A percentile compares a stretch with the other conserved stretches of the same genome.
phyloP scores from a whole-genome alignment of 2,113 vertebrate species.

The Mirza zaza region DNA sequence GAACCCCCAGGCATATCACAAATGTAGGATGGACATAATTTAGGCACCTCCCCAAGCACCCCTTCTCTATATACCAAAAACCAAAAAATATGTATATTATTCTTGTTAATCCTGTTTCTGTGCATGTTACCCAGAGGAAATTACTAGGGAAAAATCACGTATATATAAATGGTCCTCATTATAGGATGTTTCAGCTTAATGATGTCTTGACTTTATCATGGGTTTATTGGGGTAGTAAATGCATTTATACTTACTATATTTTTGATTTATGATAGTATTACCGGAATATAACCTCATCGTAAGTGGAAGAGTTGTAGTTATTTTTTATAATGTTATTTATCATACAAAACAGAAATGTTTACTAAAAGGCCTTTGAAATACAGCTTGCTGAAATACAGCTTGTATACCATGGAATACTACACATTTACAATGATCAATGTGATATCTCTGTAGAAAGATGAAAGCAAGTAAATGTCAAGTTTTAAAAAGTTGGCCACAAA shows the following conservation, averaged over 20 bases:
- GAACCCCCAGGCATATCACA: no score
- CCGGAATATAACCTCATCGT: neutral
- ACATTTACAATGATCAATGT: neutral
- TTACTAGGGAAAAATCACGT: neutral
- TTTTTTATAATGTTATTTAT: neutral
- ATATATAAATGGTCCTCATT: neutral
- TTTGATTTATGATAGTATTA: neutral
- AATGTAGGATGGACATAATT: neutral
- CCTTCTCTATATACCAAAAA: neutral
- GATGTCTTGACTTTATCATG: neutral
- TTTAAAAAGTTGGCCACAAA: neutral
- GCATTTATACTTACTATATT: no score
- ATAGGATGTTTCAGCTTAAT: neutral
- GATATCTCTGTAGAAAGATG: neutral
- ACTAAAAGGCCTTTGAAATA: neutral
- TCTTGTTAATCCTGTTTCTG: neutral
- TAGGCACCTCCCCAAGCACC: neutral
- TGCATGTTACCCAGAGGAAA: neutral
- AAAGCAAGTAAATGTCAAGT: neutral
- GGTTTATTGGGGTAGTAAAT: neutral
- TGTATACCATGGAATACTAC: no score
- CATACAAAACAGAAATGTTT: neutral
- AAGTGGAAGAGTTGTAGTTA: neutral
- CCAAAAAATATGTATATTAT: neutral
- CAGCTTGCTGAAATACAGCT: neutral